A percentile compares a stretch with the other conserved stretches of the same genome.
Conservation (phyloP, 2,888 invertebrate genomes). For the Amblyteles armatorius region DNA sequence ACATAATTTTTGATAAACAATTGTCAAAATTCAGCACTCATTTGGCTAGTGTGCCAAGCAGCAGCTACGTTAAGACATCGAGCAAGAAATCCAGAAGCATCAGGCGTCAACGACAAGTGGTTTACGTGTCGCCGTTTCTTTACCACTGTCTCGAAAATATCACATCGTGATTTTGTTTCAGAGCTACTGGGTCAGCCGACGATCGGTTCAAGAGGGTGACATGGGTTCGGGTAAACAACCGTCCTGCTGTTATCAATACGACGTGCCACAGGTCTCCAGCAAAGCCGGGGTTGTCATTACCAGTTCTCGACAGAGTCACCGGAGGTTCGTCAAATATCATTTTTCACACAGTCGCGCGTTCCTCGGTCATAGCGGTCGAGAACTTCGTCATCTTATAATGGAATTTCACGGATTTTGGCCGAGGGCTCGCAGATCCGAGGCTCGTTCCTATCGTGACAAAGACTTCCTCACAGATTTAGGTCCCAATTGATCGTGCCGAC, state of each 20-base stretch:
- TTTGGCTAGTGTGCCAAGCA: no score
- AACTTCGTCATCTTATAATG: slow-evolving; percentile 47
- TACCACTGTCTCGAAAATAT: neutral
- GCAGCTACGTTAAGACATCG: no score
- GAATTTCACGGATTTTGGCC: neutral
- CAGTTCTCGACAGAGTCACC: slow-evolving; percentile 94
- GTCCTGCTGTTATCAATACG: slow-evolving; percentile 76
- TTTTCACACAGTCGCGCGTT: neutral
- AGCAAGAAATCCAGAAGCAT: no score
- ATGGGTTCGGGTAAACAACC: slow-evolving; percentile 72
- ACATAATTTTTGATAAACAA: no score
- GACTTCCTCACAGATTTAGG: neutral
- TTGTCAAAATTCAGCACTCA: no score
- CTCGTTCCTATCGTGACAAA: neutral
- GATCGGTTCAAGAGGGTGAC: slow-evolving; percentile 85
- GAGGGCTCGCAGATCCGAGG: no score
- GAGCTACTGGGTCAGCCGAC: slow-evolving; percentile 85
- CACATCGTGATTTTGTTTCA: slow-evolving; percentile 74
- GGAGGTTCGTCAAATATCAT: slow-evolving; percentile 87
- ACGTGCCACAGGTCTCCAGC: slow-evolving; percentile 77
- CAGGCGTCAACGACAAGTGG: neutral
- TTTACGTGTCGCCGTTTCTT: neutral
- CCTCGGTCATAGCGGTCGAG: neutral
- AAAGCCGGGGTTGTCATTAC: slow-evolving; percentile 97
- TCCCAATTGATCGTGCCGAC: neutral